These are phyloP conservation scores for Electrona antarctica DNA, from an alignment of 2,113 vertebrate species.

Conservation along the genomic window DNA sequence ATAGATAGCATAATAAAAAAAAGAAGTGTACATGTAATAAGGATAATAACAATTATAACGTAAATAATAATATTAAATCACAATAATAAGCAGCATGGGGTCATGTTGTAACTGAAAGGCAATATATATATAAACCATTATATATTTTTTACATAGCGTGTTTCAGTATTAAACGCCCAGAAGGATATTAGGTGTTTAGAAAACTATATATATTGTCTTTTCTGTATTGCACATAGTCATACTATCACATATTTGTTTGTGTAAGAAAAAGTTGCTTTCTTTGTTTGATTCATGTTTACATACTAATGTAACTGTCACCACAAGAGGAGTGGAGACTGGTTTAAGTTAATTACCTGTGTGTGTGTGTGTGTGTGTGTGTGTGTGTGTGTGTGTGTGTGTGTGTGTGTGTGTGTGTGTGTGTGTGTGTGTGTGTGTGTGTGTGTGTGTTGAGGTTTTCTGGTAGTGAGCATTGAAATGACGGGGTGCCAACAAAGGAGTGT, in stretches of 20 bases:
- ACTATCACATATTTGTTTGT: slow-evolving; percentile 79
- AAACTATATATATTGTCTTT: slow-evolving; percentile 75
- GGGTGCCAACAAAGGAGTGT: no score
- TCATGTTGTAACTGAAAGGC: slow-evolving; percentile 85
- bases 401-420: background rate
- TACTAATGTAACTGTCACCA: slow-evolving; percentile 11
- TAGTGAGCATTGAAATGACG: slow-evolving; percentile 18
- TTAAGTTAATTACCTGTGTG: slow-evolving; percentile 19
- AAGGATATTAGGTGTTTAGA: slow-evolving; percentile 77
- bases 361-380: slow-evolving; percentile 11
- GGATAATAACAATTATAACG: slow-evolving; percentile 49
- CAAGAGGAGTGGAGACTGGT: slow-evolving; percentile 19
- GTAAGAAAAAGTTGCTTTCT: slow-evolving; percentile 48
- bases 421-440: slow-evolving; percentile 7
- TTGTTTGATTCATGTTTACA: slow-evolving; percentile 36
- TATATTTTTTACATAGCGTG: slow-evolving; percentile 75
- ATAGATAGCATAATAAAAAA: slow-evolving; percentile 62
- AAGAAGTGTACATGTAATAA: slow-evolving; percentile 67
- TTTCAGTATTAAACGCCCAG: slow-evolving; percentile 72
- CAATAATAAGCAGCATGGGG: slow-evolving; percentile 89
- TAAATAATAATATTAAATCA: slow-evolving; percentile 74
- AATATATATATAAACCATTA: slow-evolving; percentile 82
- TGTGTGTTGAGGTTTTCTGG: background rate
- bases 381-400: slow-evolving; percentile 3
- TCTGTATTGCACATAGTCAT: slow-evolving; percentile 94